phyloP scores from a whole-genome alignment of 64 coral and sea anemone genomes.

The Astreopora myriophthalma region DNA sequence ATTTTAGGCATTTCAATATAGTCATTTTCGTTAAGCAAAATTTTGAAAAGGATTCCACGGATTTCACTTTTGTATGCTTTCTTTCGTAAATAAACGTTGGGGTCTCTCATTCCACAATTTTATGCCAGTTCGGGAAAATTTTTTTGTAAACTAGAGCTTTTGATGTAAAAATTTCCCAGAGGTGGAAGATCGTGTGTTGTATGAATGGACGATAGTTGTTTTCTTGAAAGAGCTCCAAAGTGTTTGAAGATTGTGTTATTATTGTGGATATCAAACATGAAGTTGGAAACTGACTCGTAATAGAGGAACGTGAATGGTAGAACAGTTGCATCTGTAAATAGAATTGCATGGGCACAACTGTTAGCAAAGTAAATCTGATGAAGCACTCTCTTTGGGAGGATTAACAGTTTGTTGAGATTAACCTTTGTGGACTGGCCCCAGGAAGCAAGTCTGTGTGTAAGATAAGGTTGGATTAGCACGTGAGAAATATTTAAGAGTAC shows the following conservation, averaged over 20 bases:
- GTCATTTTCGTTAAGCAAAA: too few relatives aligned
- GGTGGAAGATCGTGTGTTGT: not conserved
- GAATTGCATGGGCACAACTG: not conserved
- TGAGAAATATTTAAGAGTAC: constrained; percentile 23
- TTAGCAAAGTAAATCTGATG: not conserved
- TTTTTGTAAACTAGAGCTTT: too few relatives aligned
- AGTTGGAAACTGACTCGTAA: not conserved
- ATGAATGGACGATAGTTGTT: not conserved
- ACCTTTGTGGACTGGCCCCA: not conserved
- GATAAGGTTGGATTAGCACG: not conserved
- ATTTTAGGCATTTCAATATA: too few relatives aligned
- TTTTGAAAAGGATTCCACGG: too few relatives aligned
- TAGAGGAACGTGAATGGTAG: not conserved
- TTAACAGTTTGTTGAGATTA: not conserved
- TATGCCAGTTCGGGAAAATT: not conserved
- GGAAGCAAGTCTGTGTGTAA: not conserved
- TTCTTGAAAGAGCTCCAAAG: not conserved
- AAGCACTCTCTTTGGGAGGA: not conserved
- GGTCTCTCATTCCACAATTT: not conserved
- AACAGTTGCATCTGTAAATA: not conserved
- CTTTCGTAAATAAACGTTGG: too few relatives aligned
- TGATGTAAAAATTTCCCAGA: not conserved
- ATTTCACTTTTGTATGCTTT: too few relatives aligned
- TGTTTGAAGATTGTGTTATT: not conserved
- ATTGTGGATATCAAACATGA: constrained; percentile 30